Base-by-base conservation (phyloP, 2,888 invertebrate species). In the Odontocerum albicorne region DNA sequence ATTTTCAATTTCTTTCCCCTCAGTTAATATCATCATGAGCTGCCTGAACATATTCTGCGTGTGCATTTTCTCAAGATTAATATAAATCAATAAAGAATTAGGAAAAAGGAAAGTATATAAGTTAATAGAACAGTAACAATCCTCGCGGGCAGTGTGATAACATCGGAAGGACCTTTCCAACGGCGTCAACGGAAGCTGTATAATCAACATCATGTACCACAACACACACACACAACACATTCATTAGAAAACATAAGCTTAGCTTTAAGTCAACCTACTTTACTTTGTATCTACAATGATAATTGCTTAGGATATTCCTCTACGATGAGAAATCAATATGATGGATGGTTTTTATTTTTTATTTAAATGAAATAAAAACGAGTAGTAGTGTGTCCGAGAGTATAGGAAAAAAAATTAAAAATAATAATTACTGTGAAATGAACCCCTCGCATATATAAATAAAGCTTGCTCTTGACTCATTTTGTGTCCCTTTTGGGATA, bases 21-120 rank as follows among this genome's bases (percentile, higher is more conserved):
- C 77, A 78, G 78, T 77, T 78, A 72, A 78, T 77, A 74, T 76
- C 78, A 69, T 75, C 78, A 77, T 78, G 78, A 78, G 77, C 77
- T 69, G 74, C 73, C 67, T 66, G 67, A 68, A 66, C 12, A 64
- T 62, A 63, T 61, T 49, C 55, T 22, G 16, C 32, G 42, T 35
- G 54, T 49, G 54, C 47, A 47, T 55, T 53, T 47, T 36, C 32
- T 54, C 54, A 42, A 49, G 33, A 17, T 22, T 22, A 44, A 44
- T 36, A 32, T 19, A 36, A n/a, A n/a, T n/a, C n/a, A 50, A 49
- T 42, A 22, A 49, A 27, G 40, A 40, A n/a, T 32, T 12, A 49
- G 20, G 40, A 39, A 39, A 49, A 21, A 32, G 31, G 13, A 27
- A 19, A 49, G 12, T 20, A 27, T 12, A 40, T 39, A 31, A 31